Conservation (phyloP, 2,113 vertebrate genomes). For the Coreoperca whiteheadi region DNA sequence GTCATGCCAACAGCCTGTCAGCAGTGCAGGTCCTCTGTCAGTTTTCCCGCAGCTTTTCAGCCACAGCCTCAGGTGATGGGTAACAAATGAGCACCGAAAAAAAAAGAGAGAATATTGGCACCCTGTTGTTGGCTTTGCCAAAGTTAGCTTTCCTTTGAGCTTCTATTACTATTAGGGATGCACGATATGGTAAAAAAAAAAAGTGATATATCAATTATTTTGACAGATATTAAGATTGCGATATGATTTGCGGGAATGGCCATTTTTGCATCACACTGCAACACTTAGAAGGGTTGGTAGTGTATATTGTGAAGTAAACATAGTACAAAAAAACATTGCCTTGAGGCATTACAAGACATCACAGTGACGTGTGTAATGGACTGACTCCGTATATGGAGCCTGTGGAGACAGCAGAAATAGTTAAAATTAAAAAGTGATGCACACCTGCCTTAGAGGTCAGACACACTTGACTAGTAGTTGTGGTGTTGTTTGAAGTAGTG, state of each 20-base stretch:
- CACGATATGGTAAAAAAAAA: no score
- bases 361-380: conserved; percentile 1
- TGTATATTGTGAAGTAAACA: neutral
- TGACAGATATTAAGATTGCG: no score
- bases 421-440: neutral
- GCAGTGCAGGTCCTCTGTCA: conserved; percentile 10
- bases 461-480: neutral
- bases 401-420: neutral
- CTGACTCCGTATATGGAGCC: neutral
- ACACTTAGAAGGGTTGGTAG: neutral
- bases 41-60: conserved; percentile 3
- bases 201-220: no score
- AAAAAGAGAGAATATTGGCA: neutral
- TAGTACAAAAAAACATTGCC: neutral
- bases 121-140: neutral
- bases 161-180: no score
- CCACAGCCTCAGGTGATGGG: neutral
- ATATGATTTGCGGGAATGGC: no score
- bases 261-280: no score
- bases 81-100: neutral
- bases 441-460: neutral
- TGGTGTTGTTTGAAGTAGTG: neutral
- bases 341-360: neutral
- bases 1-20: neutral
- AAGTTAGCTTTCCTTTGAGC: neutral